phyloP scores from a whole-genome alignment of 2,113 vertebrate species.

The Sapajus apella region DNA sequence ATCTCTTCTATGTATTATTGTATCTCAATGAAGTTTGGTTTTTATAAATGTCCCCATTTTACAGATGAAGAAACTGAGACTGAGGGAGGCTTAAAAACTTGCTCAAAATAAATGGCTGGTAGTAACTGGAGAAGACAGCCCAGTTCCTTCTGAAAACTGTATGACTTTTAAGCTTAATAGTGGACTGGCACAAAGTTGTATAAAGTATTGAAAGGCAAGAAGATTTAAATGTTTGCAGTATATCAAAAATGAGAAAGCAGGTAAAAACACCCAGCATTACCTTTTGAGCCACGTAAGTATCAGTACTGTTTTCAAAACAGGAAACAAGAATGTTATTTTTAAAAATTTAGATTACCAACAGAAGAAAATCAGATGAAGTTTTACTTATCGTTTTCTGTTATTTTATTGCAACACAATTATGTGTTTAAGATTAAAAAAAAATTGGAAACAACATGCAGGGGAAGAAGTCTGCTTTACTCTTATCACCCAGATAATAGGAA shows the following conservation, averaged over 20 bases:
- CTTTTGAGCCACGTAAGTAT: neutral
- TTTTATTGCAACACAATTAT: neutral
- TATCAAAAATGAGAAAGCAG: neutral
- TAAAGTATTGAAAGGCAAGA: neutral
- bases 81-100: neutral
- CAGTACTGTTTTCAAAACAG: neutral
- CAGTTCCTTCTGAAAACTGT: neutral
- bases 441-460: neutral
- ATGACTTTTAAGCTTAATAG: neutral
- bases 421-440: neutral
- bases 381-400: neutral
- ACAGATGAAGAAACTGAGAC: neutral
- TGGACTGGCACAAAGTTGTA: neutral
- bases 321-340: neutral
- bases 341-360: neutral
- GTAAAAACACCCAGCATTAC: neutral
- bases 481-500: neutral
- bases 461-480: neutral
- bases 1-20: neutral
- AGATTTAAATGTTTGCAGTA: neutral
- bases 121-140: neutral
- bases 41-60: neutral
- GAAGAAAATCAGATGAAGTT: neutral
- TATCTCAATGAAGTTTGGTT: neutral
- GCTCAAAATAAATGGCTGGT: neutral